Evolutionary conservation across 2,888 invertebrate genomes (phyloP), one percentile per base, ranked within the genome.

Genomic region (Pollenia griseotomentosa): DNA sequence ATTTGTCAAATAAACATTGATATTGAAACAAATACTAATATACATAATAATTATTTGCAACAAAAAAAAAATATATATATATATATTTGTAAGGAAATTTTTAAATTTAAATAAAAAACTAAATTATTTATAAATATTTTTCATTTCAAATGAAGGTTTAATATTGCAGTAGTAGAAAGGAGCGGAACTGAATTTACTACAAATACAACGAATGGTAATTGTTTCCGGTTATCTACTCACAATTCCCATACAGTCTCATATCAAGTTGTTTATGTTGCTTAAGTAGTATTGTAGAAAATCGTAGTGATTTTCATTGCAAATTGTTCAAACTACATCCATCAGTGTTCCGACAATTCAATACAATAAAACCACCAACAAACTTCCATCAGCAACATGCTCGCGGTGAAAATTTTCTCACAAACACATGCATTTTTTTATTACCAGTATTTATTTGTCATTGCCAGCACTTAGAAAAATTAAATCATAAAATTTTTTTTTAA

Each of bases 211-310:
- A 14, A 51, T 6, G 12, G 42, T 53, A 53, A 70, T 70, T 42
- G 70, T 70, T 70, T 42, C 53, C 70, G 16, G 53, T 70, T 70
- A 55, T 70, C 70, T 9, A 42, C 42, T 10, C 53, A 42, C 19
- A 70, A 55, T 19, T 7, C 12, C 16, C 16, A 40, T n/a, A 12
- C 19, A 46, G 59, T 59, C 40, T 59, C 33, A 59, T 40, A 33
- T 33, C 14, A 57, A 53, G 40, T 16, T 55, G 55, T 53, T 53
- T 16, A 16, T 14, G 42, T 42, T 63, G 61, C 40, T 63, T 23
- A 23, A 8, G 7, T 48, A 46, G 8, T 66, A 46, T 23, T 23
- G 66, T 19, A 12, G 12, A 66, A 48, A 23, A 48, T 66, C 14
- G 14, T 48, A 19, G 8, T 66, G 23, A 46, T 46, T 65, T 65